phyloP scores from a whole-genome alignment of 2,797 vertebrate genomes.

The Coregonus ussuriensis region DNA sequence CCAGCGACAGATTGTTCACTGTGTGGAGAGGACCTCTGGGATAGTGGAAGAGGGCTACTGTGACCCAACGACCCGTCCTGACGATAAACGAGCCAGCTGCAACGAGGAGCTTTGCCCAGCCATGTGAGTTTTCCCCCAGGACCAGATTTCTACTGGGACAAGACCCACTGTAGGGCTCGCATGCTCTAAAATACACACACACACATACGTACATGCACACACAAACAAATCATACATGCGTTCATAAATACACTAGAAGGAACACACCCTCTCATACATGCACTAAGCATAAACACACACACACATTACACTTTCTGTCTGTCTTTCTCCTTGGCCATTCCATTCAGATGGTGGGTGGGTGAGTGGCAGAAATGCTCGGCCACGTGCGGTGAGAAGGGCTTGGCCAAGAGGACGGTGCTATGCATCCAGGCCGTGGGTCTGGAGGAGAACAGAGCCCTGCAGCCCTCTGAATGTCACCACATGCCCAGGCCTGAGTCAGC shows the following conservation, averaged over 20 bases:
- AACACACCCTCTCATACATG: conserved; percentile 11
- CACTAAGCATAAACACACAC: not conserved
- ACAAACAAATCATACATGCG: not conserved
- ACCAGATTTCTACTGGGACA: not conserved
- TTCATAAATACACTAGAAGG: not conserved
- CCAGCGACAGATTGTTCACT: conserved; percentile 85
- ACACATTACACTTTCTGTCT: not conserved
- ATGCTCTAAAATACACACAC: not conserved
- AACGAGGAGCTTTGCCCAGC: conserved; percentile 86
- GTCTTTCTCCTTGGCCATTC: not conserved
- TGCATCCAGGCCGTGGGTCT: conserved; percentile 85
- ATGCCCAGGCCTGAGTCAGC: conserved; percentile 75
- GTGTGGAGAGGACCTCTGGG: conserved; percentile 82
- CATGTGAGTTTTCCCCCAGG: conserved; percentile 73
- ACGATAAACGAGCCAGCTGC: conserved; percentile 83
- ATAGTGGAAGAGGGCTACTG: conserved; percentile 86
- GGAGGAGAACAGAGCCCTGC: conserved; percentile 86
- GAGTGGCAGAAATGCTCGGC: conserved; percentile 90
- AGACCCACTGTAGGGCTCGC: not conserved
- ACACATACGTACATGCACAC: not conserved
- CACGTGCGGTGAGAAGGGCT: conserved; percentile 79
- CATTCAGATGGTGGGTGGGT: conserved; percentile 88
- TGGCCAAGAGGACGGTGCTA: conserved; percentile 81
- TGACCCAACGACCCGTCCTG: conserved; percentile 77
- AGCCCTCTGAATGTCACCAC: conserved; percentile 74